A percentile compares a stretch with the other conserved stretches of the same genome.
These are phyloP conservation scores for Salvelinus alpinus DNA, from an alignment of 2,113 vertebrate species.

Conservation along the genomic window DNA sequence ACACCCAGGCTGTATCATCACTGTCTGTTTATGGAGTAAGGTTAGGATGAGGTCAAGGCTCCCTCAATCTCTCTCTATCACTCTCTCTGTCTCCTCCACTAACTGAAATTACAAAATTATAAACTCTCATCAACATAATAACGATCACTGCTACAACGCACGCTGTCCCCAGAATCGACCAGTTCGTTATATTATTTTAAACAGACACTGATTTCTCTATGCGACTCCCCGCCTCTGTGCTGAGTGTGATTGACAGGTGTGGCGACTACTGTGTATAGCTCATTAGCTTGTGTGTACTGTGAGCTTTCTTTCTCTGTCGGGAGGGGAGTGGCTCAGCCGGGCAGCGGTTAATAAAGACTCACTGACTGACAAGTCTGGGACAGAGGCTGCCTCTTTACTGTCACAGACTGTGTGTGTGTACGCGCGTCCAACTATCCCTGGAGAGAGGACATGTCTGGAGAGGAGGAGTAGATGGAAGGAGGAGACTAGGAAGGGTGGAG, in stretches of 20 bases:
- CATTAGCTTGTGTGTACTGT: conserved; percentile 43
- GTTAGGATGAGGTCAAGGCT: too few relatives aligned
- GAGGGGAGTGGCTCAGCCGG: not conserved
- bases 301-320: not conserved
- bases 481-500: too few relatives aligned
- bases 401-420: conserved; percentile 21
- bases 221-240: conserved; percentile 4
- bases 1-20: too few relatives aligned
- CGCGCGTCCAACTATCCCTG: not conserved
- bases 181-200: not conserved
- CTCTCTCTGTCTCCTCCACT: too few relatives aligned
- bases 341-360: conserved; percentile 32
- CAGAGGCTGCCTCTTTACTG: conserved; percentile 24
- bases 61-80: too few relatives aligned
- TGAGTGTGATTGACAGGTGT: conserved; percentile 47
- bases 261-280: conserved; percentile 19
- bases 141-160: not conserved
- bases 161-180: not conserved
- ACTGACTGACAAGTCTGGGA: not conserved
- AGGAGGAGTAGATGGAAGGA: not conserved
- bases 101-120: too few relatives aligned
- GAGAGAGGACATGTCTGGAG: not conserved
- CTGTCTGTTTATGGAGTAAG: too few relatives aligned
- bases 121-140: too few relatives aligned
- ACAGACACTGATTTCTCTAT: conserved; percentile 32